Conservation (phyloP, 2,113 vertebrate genomes). For the Rhodinocichla rosea region DNA sequence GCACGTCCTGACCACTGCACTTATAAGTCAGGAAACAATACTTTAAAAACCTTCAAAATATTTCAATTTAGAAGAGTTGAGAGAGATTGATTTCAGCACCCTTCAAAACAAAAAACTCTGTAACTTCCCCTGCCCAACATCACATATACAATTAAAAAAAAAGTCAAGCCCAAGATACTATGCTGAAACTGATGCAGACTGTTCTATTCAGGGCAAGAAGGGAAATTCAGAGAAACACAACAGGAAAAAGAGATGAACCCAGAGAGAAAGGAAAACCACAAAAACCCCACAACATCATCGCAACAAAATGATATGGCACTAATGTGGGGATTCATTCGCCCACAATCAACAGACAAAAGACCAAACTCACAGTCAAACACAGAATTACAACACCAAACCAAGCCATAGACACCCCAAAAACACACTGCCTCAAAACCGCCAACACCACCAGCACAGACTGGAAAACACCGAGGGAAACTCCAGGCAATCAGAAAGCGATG, state of each 20-base stretch:
- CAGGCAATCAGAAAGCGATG: neutral
- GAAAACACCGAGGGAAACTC: neutral
- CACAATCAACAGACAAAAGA: fast-evolving
- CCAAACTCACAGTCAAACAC: fast-evolving
- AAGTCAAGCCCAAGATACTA: fast-evolving
- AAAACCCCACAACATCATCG: fast-evolving
- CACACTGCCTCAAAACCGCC: too few species aligned
- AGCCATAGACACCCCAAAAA: fast-evolving
- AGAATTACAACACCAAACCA: fast-evolving
- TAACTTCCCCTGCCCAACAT: fast-evolving
- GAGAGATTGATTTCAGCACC: fast-evolving
- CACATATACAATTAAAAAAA: fast-evolving
- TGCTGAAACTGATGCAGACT: fast-evolving
- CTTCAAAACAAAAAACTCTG: fast-evolving
- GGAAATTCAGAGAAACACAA: fast-evolving
- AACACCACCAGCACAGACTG: too few species aligned
- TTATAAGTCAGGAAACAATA: fast-evolving
- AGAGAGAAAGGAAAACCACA: fast-evolving
- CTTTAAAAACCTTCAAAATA: fast-evolving
- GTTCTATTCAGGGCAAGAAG: fast-evolving
- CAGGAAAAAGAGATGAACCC: fast-evolving
- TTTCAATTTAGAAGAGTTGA: fast-evolving
- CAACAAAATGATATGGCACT: fast-evolving
- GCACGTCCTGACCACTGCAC: fast-evolving
- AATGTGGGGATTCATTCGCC: fast-evolving